Conservation (phyloP, 2,888 invertebrate genomes). For the Pyrrhia umbra region DNA sequence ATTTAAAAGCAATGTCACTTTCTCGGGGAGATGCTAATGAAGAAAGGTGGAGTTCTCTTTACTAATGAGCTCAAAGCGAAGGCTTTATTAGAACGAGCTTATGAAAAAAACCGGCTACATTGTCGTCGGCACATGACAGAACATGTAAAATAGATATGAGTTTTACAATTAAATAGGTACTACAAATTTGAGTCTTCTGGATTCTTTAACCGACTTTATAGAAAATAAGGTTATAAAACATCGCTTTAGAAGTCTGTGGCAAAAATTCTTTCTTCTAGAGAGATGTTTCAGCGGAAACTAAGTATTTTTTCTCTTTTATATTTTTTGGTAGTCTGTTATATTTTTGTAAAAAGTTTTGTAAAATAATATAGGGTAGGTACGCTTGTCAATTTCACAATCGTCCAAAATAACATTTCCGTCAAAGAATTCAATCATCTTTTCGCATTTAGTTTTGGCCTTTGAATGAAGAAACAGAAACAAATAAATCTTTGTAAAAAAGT, state of each 20-base stretch:
- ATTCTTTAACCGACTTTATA: too few relatives aligned
- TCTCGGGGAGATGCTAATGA: slow-evolving; percentile 45
- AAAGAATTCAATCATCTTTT: slow-evolving; percentile 45
- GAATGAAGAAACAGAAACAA: slow-evolving; percentile 35
- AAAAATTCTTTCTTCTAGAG: too few relatives aligned
- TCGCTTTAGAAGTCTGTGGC: too few relatives aligned
- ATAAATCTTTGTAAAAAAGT: slow-evolving; percentile 48
- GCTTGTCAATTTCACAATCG: slow-evolving; percentile 34
- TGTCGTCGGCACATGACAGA: neutral
- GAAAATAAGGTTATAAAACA: too few relatives aligned
- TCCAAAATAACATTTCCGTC: slow-evolving; percentile 40
- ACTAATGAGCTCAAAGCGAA: slow-evolving; percentile 53
- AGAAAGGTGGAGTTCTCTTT: slow-evolving; percentile 14
- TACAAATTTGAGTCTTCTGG: too few relatives aligned
- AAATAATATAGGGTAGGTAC: slow-evolving; percentile 10
- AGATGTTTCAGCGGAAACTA: too few relatives aligned
- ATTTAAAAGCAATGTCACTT: slow-evolving; percentile 36
- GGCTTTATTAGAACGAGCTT: slow-evolving; percentile 48
- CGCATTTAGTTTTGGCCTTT: slow-evolving; percentile 41
- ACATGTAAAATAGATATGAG: neutral
- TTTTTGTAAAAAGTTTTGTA: too few relatives aligned
- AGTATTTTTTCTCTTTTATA: too few relatives aligned
- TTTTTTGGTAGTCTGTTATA: too few relatives aligned
- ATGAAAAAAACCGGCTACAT: slow-evolving; percentile 26
- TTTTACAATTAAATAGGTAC: neutral